phyloP scores from a whole-genome alignment of 2,113 vertebrate genomes.

The Narcine bancroftii region DNA sequence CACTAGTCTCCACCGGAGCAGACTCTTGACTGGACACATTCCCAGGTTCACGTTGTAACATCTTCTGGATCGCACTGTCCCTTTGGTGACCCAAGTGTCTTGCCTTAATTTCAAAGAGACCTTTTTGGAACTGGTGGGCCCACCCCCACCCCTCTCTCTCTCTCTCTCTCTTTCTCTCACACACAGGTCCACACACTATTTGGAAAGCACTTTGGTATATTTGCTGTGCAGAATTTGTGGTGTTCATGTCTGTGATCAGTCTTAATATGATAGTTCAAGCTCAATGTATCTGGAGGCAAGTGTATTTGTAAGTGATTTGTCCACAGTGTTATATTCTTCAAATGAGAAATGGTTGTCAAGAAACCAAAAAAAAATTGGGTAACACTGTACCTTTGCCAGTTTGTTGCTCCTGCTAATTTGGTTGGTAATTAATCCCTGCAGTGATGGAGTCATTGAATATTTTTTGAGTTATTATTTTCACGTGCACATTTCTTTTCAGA shows the following conservation, averaged over 20 bases:
- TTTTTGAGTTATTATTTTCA: conserved; percentile 15
- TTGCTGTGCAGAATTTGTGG: conserved; percentile 59
- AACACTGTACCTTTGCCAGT: neutral
- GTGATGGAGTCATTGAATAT: neutral
- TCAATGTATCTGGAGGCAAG: neutral
- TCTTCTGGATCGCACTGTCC: conserved; percentile 40
- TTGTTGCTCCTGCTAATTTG: neutral
- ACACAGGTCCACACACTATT: conserved; percentile 50
- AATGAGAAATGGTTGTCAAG: neutral
- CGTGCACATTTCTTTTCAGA: conserved; percentile 29
- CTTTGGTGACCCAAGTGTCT: conserved; percentile 46
- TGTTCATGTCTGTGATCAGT: conserved; percentile 48
- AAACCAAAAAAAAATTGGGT: neutral
- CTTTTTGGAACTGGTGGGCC: conserved; percentile 54
- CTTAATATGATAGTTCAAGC: conserved; percentile 44
- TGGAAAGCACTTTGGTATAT: conserved; percentile 52
- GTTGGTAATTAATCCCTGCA: neutral
- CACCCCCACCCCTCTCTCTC: no score
- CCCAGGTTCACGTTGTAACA: conserved; percentile 49
- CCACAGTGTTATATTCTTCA: neutral
- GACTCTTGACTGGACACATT: conserved; percentile 59
- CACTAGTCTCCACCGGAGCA: conserved; percentile 51
- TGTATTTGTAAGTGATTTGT: conserved; percentile 19
- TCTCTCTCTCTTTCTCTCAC: no score
- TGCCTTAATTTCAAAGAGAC: conserved; percentile 57